These are phyloP conservation scores for Rhinoraja longicauda DNA, from an alignment of 2,797 vertebrate species.

Conservation along the genomic window DNA sequence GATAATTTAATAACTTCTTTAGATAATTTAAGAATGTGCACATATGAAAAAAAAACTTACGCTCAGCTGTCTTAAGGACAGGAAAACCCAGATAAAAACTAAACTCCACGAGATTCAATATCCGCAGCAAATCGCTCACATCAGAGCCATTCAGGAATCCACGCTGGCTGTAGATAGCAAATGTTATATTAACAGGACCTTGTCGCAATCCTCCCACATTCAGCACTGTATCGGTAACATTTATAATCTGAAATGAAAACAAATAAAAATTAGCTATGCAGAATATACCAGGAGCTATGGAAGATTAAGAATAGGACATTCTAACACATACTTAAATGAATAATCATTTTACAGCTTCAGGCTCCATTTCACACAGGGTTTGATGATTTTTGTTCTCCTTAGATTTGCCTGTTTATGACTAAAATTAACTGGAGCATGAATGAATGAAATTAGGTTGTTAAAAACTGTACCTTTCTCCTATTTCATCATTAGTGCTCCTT, in stretches of 20 bases:
- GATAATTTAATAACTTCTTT: too few relatives aligned
- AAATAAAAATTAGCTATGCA: background rate
- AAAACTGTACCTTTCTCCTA: background rate
- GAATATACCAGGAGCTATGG: background rate
- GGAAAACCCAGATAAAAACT: slow-evolving; percentile 94
- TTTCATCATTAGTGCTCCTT: background rate
- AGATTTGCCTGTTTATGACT: background rate
- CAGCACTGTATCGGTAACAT: slow-evolving; percentile 63
- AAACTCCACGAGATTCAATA: slow-evolving; percentile 85
- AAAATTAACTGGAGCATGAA: background rate
- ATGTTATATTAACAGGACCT: slow-evolving; percentile 76
- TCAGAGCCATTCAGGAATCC: slow-evolving; percentile 76
- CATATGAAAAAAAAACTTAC: slow-evolving; percentile 59
- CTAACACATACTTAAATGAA: background rate
- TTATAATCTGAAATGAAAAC: slow-evolving; percentile 68
- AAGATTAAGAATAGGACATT: background rate
- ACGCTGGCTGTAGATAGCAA: slow-evolving; percentile 61
- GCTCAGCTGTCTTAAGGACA: slow-evolving; percentile 82
- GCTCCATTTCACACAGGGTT: background rate
- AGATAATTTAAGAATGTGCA: too few relatives aligned
- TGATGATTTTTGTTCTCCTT: background rate
- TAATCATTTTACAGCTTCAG: background rate
- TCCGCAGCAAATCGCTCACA: slow-evolving; percentile 80
- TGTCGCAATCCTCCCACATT: slow-evolving; percentile 54
- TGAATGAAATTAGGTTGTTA: background rate